Base-by-base conservation (phyloP, 2,797 vertebrate species). In the Typhlichthys subterraneus region DNA sequence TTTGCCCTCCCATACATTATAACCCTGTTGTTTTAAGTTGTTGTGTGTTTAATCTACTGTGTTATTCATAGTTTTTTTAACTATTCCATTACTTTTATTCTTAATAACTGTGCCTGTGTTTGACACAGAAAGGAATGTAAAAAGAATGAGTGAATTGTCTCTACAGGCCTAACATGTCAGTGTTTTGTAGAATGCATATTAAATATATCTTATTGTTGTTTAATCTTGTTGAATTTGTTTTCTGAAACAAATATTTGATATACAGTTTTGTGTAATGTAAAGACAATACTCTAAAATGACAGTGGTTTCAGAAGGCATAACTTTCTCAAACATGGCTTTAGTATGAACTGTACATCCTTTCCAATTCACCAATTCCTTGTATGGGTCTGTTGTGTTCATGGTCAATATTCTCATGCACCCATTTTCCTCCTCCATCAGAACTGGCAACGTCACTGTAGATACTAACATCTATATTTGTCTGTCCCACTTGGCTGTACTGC, bases 391-490 rank as follows among this genome's bases (percentile, higher is more conserved):
- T 57, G 58, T 53, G 13, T 69, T 52, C 73, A 66, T 19, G 38
- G 45, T 69, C 45, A 49, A 0, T 56, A 33, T 57, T 74, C 12
- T 73, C 53, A 29, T 29, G 13, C 2, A 6, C 11, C 19, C 6
- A 12, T 45, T 14, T n/a, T 45, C 63, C 69, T 78, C 74, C 64
- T 79, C 67, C 69, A 69, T 73, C 72, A 92, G 88, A 87, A 83
- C 57, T 85, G 85, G 81, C 85, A 88, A 59, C 64, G 79, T 58
- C 81, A 81, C 57, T 86, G 76, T 87, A 85, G 84, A 87, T 89
- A 91, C 76, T 92, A 88, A 87, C 70, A 12, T 61, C 67, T 70
- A 31, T 55, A 70, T 75, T 73, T 80, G 64, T 83, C 65, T 76
- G 78, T 79, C 63, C 58, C 67, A 73, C 59, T 66, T 72, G 83